Evolutionary conservation across 2,888 invertebrate species (phyloP), one percentile per base, ranked within the genome.

Genomic region (Parasteatoda lunata): DNA sequence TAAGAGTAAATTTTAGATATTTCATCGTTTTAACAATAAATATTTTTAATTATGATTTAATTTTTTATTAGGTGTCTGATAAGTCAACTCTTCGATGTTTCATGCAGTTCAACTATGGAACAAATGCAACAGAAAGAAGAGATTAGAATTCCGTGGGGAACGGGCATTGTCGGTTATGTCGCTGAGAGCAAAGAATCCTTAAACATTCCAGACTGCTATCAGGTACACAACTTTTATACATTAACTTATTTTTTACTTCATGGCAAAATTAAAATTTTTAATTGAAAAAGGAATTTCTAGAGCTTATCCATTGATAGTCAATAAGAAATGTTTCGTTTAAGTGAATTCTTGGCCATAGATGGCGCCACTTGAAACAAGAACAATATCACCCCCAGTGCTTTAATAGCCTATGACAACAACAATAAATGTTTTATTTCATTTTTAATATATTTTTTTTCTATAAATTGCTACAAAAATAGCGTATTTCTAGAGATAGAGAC

Each of bases 131-230:
- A 96, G 91, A 95, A 96, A 90, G 97, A 97, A 89, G 97, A 97
- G 93, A 97, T 98, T 90, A 94, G 95, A 91, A 96, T 98, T 92
- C 96, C 97, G 47, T 97, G 98, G 96, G 98, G 98, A 79, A 96
- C 95, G 79, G 98, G 98, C 83, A 98, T 98, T 91, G 97, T 97
- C 64, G 98, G 98, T 13, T 96, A 96, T 92, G 98, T 98, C 70
- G 98, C 98, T 30, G 96, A 96, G 91, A 96, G 96, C 91, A 97
- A 97, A 80, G 96, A 96, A 91, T 95, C 96, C 11, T 96, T 98
- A 91, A 98, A 98, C 93, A 98, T 98, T 92, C 97, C 97, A 85
- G 97, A 98, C 92, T 98, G 97, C 80, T 98, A 98, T 93, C 95
- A 97, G 95, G 93, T 92, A 90, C 88, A 90, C 30, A 30, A 30